Percentiles rank a stretch among this genome's conserved stretches.
These are phyloP conservation scores for Teleogryllus occipitalis DNA, from an alignment of 1,140 invertebrate species.

Conservation along the genomic window DNA sequence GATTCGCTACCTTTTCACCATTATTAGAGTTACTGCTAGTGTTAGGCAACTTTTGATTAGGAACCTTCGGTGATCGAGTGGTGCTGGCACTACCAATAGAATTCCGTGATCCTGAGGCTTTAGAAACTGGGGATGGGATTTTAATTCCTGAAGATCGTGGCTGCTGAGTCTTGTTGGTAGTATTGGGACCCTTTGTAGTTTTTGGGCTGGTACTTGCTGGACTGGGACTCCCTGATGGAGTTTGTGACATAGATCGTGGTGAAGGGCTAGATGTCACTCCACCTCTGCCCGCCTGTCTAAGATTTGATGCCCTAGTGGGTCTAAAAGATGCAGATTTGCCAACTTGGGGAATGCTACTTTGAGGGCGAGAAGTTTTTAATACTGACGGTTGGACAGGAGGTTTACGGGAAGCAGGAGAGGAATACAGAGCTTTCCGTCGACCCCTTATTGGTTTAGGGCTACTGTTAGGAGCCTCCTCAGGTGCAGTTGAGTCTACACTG, in stretches of 20 bases:
- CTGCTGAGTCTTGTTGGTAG: not conserved
- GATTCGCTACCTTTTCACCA: not conserved
- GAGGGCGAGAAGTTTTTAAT: constrained; percentile 19
- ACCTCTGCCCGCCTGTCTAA: constrained; percentile 31
- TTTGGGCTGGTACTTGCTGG: constrained; percentile 13
- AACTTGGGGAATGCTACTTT: constrained; percentile 22
- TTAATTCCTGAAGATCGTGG: not conserved
- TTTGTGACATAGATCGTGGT: constrained; percentile 12
- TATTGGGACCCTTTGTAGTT: not conserved
- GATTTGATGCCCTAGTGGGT: constrained; percentile 34
- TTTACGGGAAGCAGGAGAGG: constrained; percentile 24
- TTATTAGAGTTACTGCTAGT: not conserved
- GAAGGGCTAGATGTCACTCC: constrained; percentile 3
- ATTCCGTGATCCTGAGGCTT: constrained; percentile 21
- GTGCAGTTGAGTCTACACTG: constrained; percentile 32
- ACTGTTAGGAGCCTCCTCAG: constrained; percentile 16
- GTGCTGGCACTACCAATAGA: constrained; percentile 25
- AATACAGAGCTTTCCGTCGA: constrained; percentile 60
- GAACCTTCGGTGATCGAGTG: constrained; percentile 24
- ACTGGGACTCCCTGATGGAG: constrained; percentile 13
- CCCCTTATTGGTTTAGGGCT: constrained; percentile 60
- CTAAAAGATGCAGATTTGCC: constrained; percentile 26
- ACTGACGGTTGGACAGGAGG: constrained; percentile 28
- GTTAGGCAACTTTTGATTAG: not conserved
- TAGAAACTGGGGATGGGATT: constrained; percentile 18